Base-by-base conservation (phyloP, 2,888 invertebrate genomes). In the Malthinus flaveolus region DNA sequence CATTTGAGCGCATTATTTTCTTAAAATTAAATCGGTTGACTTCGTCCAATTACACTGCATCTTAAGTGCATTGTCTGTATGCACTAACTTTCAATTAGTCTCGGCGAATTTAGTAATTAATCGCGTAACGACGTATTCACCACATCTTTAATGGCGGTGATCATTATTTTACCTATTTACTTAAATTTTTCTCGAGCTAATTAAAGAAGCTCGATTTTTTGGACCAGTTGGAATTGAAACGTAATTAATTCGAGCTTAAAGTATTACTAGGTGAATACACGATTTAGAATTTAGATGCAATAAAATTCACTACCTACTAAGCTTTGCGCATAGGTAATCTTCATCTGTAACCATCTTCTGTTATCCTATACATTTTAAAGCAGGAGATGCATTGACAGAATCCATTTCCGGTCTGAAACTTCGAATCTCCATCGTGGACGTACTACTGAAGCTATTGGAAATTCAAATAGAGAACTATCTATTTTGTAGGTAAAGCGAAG, bases 381-480 rank as follows among this genome's bases (percentile, higher is more conserved):
- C 39, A 45, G 53, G 34, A 32, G 54, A 47, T 59, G 54, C 54
- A 54, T 45, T 59, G 59, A 54, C 59, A 59, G 59, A 54, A 49
- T 49, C 54, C 34, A 59, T 59, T 59, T 59, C 59, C 59, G 54
- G 54, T 54, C 46, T 50, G 50, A 37, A 51, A 54, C 54, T 50
- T 55, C 54, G 42, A 33, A 53, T 46, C 58, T 58, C 49, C 49
- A 49, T 53, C 49, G 53, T 58, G 53, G 53, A 49, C 53, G 48
- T 55, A 59, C 58, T 45, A 53, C 44, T 36, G 44, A 59, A 49
- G 59, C 54, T 50, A 66, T 66, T 62, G 62, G 63, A 61, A 66
- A 66, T 66, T 66, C 66, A 65, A 66, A 66, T 66, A 61, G 52
- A 59, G 61, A 62, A 64, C 61, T 59, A 64, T 62, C 62, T 62